phyloP scores from a whole-genome alignment of 2,797 vertebrate genomes.

The Sebastes trivittatus region DNA sequence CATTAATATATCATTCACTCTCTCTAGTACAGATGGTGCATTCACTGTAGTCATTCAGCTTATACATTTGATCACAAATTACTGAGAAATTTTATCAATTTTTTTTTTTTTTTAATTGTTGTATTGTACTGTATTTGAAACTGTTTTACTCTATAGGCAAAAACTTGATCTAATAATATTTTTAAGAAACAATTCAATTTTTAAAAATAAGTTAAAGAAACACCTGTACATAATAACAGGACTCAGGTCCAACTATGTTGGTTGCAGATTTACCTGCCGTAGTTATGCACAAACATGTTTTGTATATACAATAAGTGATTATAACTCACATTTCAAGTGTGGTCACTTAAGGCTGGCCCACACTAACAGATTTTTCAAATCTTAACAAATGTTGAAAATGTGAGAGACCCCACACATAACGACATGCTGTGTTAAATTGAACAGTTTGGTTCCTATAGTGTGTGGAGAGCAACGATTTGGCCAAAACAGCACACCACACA shows the following conservation, averaged over 20 bases:
- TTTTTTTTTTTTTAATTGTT: not conserved
- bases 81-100: no score
- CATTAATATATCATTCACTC: not conserved
- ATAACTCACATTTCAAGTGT: not conserved
- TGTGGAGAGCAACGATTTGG: no score
- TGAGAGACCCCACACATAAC: no score
- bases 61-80: no score
- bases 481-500: no score
- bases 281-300: not conserved
- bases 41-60: not conserved
- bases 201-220: not conserved
- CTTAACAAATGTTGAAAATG: no score
- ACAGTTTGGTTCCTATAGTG: no score
- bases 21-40: not conserved
- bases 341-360: not conserved
- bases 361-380: no score
- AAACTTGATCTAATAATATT: not conserved
- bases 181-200: not conserved
- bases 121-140: not conserved
- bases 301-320: not conserved
- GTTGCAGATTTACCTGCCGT: not conserved
- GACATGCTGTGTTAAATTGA: no score
- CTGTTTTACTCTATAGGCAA: not conserved
- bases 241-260: not conserved
- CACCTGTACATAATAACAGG: not conserved